Percentiles rank a stretch among this genome's conserved stretches.
Conservation (phyloP, 30 jellyfish, hydroid and myxozoan species). For the Mastigias papua region DNA sequence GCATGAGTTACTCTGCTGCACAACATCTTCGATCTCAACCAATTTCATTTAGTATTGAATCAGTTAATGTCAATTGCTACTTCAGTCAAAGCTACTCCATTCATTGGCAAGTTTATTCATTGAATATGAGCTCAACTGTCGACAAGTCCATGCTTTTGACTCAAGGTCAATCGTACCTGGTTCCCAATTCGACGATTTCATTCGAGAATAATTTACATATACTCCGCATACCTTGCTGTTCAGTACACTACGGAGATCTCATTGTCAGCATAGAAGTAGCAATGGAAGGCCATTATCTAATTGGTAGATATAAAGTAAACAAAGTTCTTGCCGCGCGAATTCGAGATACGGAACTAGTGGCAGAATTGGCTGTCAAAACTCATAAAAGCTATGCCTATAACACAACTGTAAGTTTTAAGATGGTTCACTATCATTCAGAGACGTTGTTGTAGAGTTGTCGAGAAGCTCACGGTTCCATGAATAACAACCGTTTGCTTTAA, state of each 20-base stretch:
- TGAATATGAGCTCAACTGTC: conserved; percentile 14
- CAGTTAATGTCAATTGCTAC: conserved; percentile 25
- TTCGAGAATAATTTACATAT: neutral
- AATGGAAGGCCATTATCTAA: conserved; percentile 44
- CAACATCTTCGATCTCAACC: conserved; percentile 16
- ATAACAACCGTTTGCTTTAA: no score
- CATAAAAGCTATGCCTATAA: conserved; percentile 12
- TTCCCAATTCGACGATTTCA: conserved; percentile 20
- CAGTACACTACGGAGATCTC: conserved; percentile 26
- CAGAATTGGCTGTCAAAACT: conserved; percentile 11
- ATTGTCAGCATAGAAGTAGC: conserved; percentile 20
- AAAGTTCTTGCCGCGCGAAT: conserved; percentile 2
- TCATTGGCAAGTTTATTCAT: conserved; percentile 23
- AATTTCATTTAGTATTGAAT: neutral
- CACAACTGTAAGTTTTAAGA: conserved; percentile 22
- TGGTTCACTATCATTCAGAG: neutral
- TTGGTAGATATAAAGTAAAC: conserved; percentile 35
- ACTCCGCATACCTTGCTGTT: conserved; percentile 38
- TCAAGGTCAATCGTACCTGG: conserved; percentile 17
- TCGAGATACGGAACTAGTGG: conserved; percentile 45
- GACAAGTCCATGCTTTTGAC: conserved; percentile 9
- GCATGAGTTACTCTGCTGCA: neutral
- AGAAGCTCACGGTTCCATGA: no score
- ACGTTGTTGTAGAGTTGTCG: no score
- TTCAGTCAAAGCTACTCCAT: conserved; percentile 21